Percentiles rank a stretch among this genome's conserved stretches.
phyloP scores from a whole-genome alignment of 2,113 vertebrate genomes.

The Dendropsophus ebraccatus region DNA sequence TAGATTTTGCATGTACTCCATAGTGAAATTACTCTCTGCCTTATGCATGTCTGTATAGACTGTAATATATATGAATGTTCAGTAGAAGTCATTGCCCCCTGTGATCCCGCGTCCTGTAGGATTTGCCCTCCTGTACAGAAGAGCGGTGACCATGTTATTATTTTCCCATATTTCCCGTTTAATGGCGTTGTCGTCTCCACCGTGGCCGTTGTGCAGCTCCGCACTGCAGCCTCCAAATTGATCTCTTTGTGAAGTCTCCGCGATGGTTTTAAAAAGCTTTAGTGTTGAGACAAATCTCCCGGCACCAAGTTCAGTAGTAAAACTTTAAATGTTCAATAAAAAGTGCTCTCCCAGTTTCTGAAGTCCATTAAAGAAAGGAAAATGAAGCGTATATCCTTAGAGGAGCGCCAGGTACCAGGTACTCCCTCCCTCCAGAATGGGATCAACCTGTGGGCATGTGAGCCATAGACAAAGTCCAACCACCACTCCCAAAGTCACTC shows the following conservation, averaged over 20 bases:
- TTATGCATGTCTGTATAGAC: no score
- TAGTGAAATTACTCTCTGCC: no score
- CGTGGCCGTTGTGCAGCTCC: not conserved
- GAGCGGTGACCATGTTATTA: no score
- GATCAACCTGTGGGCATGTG: not conserved
- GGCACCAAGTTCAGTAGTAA: conserved; percentile 38
- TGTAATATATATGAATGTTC: no score
- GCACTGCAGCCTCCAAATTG: not conserved
- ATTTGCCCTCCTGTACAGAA: no score
- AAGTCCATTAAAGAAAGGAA: conserved; percentile 48
- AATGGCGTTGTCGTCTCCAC: no score
- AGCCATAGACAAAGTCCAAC: not conserved
- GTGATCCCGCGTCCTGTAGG: no score
- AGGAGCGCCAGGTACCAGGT: no score
- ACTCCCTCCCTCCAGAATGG: not conserved
- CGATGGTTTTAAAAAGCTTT: conserved; percentile 27
- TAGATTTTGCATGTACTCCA: no score
- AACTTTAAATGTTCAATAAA: conserved; percentile 55
- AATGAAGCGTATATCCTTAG: conserved; percentile 42
- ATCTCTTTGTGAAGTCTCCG: not conserved
- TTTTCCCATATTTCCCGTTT: no score
- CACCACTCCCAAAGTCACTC: no score
- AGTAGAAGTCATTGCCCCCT: no score
- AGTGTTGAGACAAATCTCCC: conserved; percentile 40
- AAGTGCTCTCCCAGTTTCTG: conserved; percentile 18